These are phyloP conservation scores for Caenorhabditis remanei DNA, from an alignment of 1,140 invertebrate species.

Conservation along the genomic window DNA sequence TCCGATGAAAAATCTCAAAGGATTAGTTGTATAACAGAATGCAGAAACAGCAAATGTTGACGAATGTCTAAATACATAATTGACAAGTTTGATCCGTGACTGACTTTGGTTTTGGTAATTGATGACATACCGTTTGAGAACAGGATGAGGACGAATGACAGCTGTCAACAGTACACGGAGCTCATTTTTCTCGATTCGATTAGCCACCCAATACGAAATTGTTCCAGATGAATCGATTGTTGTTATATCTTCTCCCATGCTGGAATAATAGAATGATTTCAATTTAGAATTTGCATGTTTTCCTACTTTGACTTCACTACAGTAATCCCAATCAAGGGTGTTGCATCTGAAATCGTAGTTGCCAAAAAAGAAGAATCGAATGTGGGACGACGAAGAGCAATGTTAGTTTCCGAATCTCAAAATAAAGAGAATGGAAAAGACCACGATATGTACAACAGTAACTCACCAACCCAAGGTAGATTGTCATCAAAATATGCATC, in stretches of 20 bases:
- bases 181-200: slow-evolving; percentile 20
- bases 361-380: slow-evolving; percentile 31
- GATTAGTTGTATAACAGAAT: slow-evolving; percentile 9
- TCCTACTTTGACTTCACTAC: background rate
- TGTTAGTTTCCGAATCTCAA: slow-evolving; percentile 9
- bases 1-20: slow-evolving; percentile 34
- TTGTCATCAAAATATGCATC: slow-evolving; percentile 37
- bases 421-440: background rate
- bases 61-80: background rate
- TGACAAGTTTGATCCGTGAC: too few species aligned
- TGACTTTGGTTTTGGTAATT: background rate
- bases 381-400: slow-evolving; percentile 19
- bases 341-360: slow-evolving; percentile 21
- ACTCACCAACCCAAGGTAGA: slow-evolving; percentile 43
- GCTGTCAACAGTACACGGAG: slow-evolving; percentile 6
- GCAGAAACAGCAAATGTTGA: slow-evolving; percentile 27
- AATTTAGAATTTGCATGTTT: background rate
- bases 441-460: background rate
- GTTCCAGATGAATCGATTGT: slow-evolving; percentile 38
- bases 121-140: background rate
- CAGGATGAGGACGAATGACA: slow-evolving; percentile 14
- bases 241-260: slow-evolving; percentile 17
- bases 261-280: background rate
- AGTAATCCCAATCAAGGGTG: background rate
- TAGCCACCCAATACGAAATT: slow-evolving; percentile 36